phyloP scores from a whole-genome alignment of 1,140 invertebrate genomes.

The Latrodectus geometricus region DNA sequence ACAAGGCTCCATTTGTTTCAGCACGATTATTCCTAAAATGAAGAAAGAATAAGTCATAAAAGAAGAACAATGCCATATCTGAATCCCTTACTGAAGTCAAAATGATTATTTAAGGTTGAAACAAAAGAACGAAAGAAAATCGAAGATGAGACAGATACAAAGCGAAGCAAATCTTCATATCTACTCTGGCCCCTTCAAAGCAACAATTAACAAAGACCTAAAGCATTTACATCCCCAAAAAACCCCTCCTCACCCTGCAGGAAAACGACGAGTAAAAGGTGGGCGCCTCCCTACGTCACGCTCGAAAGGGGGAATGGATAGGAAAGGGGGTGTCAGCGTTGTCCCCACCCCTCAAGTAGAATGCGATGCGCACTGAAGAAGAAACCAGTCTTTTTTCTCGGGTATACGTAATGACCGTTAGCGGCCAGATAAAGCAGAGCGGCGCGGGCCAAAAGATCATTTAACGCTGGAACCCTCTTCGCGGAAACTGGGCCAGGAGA shows the following conservation, averaged over 20 bases:
- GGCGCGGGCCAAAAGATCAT: slow-evolving; percentile 51
- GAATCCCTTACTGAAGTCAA: neutral
- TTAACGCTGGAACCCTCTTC: slow-evolving; percentile 8
- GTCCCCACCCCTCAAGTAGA: slow-evolving; percentile 23
- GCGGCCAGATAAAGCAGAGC: slow-evolving; percentile 40
- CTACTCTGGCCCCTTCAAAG: neutral
- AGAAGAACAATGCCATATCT: neutral
- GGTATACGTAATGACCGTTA: slow-evolving; percentile 56
- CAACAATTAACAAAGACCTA: slow-evolving; percentile 42
- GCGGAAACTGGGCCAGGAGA: slow-evolving; percentile 36
- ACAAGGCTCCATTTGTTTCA: neutral
- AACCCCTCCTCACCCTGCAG: slow-evolving; percentile 14
- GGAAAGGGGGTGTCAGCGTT: neutral
- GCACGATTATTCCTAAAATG: neutral
- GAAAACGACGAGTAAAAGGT: slow-evolving; percentile 35
- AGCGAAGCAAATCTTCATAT: neutral
- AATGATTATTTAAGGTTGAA: neutral
- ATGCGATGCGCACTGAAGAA: slow-evolving; percentile 11
- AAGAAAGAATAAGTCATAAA: neutral
- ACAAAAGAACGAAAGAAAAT: neutral
- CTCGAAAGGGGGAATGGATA: neutral
- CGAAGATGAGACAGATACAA: neutral
- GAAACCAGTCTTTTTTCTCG: slow-evolving; percentile 53
- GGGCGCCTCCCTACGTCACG: slow-evolving; percentile 48
- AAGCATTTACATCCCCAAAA: slow-evolving; percentile 7